Base-by-base conservation (phyloP, 2,797 vertebrate genomes). In the Etheostoma nigrum region DNA sequence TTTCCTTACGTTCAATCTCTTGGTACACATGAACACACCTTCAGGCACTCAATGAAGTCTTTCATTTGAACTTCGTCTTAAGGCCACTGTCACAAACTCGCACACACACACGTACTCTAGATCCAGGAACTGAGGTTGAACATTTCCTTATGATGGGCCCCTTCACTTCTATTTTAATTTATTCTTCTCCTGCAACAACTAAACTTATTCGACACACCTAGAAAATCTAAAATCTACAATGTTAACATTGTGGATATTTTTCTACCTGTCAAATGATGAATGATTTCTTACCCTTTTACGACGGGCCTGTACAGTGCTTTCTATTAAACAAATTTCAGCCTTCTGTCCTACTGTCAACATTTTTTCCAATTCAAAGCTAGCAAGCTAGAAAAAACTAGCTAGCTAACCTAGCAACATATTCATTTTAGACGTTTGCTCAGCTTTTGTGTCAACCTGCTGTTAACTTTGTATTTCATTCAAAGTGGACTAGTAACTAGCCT, bases 1-100 rank as follows among this genome's bases (percentile, higher is more conserved):
- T 65, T 74, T 87, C 86, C 87, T 81, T 71, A 69, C 59, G 42
- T 83, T 91, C 82, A 85, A 79, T 91, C 83, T 90, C 77, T 78
- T 76, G 68, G 86, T 83, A 71, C 74, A 82, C 87, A 74, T 61
- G 58, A 72, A 78, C 85, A 76, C 76, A 67, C 85, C 84, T 76
- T 66, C 82, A 54, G 74, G 10, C 55, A 45, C 79, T 95, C 88
- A 95, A 95, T 92, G 92, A 83, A 72, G 78, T 77, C 93, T 93
- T 95, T 96, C 91, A 95, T 84, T 88, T 70, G 69, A 78, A 75
- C 44, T 47, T 76, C 54, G 23, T 68, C 83, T 88, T 67, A 81
- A 33, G 78, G 19, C 72, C 4, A 44, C 82, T 68, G 78, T 87
- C 61, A 68, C 66, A 77, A 74, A 30, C 68, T 60, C 52, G 59